Conservation (phyloP, 2,888 invertebrate genomes). For the Arrhopalites spinosus region DNA sequence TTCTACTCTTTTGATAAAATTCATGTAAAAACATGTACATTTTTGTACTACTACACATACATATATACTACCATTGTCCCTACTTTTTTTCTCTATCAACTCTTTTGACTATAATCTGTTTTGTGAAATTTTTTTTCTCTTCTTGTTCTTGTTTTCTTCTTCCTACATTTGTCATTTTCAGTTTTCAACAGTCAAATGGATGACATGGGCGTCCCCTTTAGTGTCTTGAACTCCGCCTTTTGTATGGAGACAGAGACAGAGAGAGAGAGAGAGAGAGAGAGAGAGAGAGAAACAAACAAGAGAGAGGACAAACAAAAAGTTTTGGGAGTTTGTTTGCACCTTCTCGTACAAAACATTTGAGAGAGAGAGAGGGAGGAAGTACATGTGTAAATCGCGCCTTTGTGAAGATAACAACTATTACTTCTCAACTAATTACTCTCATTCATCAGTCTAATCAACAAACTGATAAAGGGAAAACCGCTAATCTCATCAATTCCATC, state of each 20-base stretch:
- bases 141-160: too few relatives aligned
- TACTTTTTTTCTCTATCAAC: too few relatives aligned
- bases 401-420: constrained; percentile 31
- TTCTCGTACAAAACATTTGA: constrained; percentile 4
- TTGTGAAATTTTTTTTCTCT: too few relatives aligned
- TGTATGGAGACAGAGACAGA: neutral
- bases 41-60: neutral
- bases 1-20: too few relatives aligned
- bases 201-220: neutral
- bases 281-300: constrained; percentile 8
- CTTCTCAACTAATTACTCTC: constrained; percentile 36
- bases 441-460: constrained; percentile 34
- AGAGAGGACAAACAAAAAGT: constrained; percentile 14
- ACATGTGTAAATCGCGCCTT: neutral
- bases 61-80: neutral
- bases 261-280: constrained; percentile 1
- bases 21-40: too few relatives aligned
- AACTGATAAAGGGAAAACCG: constrained; percentile 35
- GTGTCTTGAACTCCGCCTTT: constrained; percentile 3
- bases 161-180: too few relatives aligned
- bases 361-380: neutral
- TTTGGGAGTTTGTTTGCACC: constrained; percentile 29
- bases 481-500: constrained; percentile 36
- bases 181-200: neutral
- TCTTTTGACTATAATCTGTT: too few relatives aligned